A percentile compares a stretch with the other conserved stretches of the same genome.
These are phyloP conservation scores for Rhodophaea formosa DNA, from an alignment of 2,888 invertebrate species.

Conservation along the genomic window DNA sequence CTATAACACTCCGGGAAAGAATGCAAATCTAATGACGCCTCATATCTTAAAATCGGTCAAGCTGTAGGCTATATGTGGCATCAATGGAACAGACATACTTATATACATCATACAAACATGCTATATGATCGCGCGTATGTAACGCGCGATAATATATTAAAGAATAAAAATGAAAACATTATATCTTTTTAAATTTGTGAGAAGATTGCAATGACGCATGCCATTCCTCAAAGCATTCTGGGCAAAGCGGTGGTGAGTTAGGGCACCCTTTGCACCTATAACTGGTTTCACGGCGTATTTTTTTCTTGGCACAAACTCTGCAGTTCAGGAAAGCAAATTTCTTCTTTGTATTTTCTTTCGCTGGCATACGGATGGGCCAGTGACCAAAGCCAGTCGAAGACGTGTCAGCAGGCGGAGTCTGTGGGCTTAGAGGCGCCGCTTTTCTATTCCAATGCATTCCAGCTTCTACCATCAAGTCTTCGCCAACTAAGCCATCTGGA, in stretches of 20 bases:
- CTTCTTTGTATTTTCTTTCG: neutral
- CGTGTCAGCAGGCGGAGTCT: neutral
- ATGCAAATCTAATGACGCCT: too few species aligned
- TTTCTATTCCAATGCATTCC: neutral
- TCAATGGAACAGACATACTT: too few species aligned
- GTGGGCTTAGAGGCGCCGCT: neutral
- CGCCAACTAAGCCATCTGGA: neutral
- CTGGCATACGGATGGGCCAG: neutral
- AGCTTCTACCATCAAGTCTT: neutral
- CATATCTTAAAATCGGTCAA: too few species aligned
- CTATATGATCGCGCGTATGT: too few species aligned
- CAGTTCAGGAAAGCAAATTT: slow-evolving; percentile 15
- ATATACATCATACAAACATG: too few species aligned
- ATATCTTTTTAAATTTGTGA: neutral
- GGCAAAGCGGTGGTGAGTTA: slow-evolving; percentile 20
- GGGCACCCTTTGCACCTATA: slow-evolving; percentile 21
- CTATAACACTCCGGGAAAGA: too few species aligned
- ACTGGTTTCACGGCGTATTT: slow-evolving; percentile 18
- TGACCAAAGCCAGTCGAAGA: neutral
- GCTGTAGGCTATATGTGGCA: too few species aligned
- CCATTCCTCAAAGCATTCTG: slow-evolving; percentile 22
- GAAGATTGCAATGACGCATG: slow-evolving; percentile 1
- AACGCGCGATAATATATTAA: neutral
- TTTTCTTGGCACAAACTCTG: slow-evolving; percentile 19
- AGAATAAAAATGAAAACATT: too few species aligned